Evolutionary conservation across 2,113 vertebrate species (phyloP).

Genomic region (Ancistrus triradiatus): DNA sequence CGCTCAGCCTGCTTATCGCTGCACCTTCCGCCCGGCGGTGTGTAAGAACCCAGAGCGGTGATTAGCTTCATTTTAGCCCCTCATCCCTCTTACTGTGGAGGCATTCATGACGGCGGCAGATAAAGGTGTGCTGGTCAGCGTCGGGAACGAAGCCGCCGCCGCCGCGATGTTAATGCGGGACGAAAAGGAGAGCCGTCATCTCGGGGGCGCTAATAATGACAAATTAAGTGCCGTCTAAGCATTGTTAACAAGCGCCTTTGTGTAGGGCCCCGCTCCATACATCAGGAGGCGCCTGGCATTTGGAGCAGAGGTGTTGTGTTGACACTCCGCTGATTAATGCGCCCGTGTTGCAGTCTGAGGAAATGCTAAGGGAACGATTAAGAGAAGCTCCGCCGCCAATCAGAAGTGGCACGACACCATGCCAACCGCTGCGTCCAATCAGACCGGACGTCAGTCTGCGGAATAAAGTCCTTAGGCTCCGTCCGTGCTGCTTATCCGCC

Average conservation of each 20-base stretch:
- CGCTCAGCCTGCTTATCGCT: not conserved
- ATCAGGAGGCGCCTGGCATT: conserved; percentile 47
- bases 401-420: conserved; percentile 64
- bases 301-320: conserved; percentile 30
- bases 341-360: conserved; percentile 35
- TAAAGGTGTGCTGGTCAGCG: conserved; percentile 26
- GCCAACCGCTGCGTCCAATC: conserved; percentile 64
- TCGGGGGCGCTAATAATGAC: conserved; percentile 43
- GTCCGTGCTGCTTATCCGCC: not conserved
- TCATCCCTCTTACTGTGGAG: conserved; percentile 9
- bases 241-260: conserved; percentile 33
- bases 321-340: conserved; percentile 63
- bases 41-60: not conserved
- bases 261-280: conserved; percentile 24
- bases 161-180: conserved; percentile 16
- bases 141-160: conserved; percentile 3
- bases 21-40: not conserved
- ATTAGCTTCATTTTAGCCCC: not conserved
- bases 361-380: conserved; percentile 59
- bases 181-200: conserved; percentile 49
- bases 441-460: conserved; percentile 60
- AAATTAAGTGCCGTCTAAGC: conserved; percentile 43
- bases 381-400: conserved; percentile 58
- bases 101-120: conserved; percentile 22
- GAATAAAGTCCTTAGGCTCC: not conserved